Base-by-base conservation (phyloP, 2,797 vertebrate species). In the Sarcophilus harrisii region DNA sequence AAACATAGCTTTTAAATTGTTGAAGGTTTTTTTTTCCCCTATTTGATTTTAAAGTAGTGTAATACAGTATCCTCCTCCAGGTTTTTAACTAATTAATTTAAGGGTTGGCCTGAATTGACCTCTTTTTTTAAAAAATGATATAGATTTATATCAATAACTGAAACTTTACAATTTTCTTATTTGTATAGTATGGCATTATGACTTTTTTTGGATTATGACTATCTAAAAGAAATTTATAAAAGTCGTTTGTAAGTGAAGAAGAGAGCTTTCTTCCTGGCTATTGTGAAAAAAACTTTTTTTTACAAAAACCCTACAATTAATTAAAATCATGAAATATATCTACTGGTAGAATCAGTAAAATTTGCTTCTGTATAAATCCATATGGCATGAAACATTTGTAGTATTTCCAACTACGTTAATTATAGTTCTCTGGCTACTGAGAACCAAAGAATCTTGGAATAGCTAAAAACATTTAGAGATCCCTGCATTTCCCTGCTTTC, bases 81-180 rank as follows among this genome's bases (percentile, higher is more conserved):
- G 59, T 92, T 45, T 49, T 30, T 18, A 93, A 66, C 54, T 96
- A 97, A 93, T 3, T 89, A 90, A 95, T 87, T 94, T 81, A 60
- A 96, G 94, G 81, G 73, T 45, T 55, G 21, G 13, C 52, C 57
- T n/a, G 6, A 38, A n/a, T 87, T 73, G 21, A 28, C 58, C 93
- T 93, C 55, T 94, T 87, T 81, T 38, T 87, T 38, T 18, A 45
- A 52, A 52, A 52, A 52, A 1, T 87, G 24, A 49, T 8, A 27
- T 9, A 49, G 73, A 49, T 87, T 21, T 32, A 49, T 24, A 87
- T 45, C 21, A 87, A 49, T 45, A 87, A 27, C 73, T 87, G 73
- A 87, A 87, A 87, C 21, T 45, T 87, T 38, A 8, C 8, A 49
- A 2, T 27, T 87, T 49, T 45, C 10, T 49, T 27, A 49, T 27